phyloP scores from a whole-genome alignment of 2,113 vertebrate genomes.

The Morone chrysops region DNA sequence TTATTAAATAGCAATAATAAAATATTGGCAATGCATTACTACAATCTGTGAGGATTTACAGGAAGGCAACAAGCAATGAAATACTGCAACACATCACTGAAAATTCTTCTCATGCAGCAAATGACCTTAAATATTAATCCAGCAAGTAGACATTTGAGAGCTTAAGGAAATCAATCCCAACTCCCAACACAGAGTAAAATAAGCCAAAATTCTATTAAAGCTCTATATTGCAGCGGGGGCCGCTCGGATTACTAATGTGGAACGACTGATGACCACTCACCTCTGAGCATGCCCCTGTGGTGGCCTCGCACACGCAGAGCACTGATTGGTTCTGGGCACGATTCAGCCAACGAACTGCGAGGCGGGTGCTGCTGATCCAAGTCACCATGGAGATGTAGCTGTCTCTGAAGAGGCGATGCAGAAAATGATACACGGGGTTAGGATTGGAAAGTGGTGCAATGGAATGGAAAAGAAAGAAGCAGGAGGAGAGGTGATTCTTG shows the following conservation, averaged over 20 bases:
- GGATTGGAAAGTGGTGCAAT: constrained; percentile 23
- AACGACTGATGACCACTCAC: constrained; percentile 74
- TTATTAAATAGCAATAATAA: constrained; percentile 27
- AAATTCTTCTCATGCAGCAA: constrained; percentile 59
- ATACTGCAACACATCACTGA: constrained; percentile 40
- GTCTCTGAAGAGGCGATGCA: constrained; percentile 69
- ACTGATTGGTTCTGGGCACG: constrained; percentile 87
- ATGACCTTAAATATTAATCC: constrained; percentile 70
- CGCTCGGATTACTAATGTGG: constrained; percentile 50
- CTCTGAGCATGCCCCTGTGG: constrained; percentile 87
- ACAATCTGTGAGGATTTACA: constrained; percentile 32
- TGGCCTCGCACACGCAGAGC: constrained; percentile 87
- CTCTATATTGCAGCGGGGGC: constrained; percentile 17
- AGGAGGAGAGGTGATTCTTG: background rate
- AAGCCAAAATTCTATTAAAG: constrained; percentile 57
- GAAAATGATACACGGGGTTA: constrained; percentile 27
- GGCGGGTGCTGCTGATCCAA: constrained; percentile 86
- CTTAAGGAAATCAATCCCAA: constrained; percentile 62
- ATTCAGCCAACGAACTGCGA: constrained; percentile 87
- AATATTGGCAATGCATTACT: constrained; percentile 2
- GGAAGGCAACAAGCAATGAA: constrained; percentile 28
- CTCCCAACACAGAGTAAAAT: constrained; percentile 49
- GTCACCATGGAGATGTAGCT: constrained; percentile 87
- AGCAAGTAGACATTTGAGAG: constrained; percentile 48
- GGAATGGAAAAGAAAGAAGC: background rate